Evolutionary conservation across 2,113 vertebrate genomes (phyloP), one percentile per base, ranked within the genome.

Genomic region (Rhinolophus ferrumequinum): DNA sequence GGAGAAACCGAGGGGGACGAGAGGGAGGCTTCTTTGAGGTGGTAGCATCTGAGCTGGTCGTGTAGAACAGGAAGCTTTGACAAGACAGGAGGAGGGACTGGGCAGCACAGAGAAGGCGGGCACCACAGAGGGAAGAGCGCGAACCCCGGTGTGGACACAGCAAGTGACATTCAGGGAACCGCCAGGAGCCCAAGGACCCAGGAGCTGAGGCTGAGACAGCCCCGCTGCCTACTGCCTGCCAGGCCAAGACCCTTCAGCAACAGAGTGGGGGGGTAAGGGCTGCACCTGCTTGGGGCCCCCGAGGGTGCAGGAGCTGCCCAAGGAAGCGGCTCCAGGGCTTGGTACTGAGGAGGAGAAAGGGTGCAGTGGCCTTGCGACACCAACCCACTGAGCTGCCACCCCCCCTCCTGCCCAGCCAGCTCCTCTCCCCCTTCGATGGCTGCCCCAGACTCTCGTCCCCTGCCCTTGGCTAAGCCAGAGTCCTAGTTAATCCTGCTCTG

Each of bases 381-480:
- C 28, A 21, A 41, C 9, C 18, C 16, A 26, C 66, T 5, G 24
- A 22, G 56, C 11, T 1, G 19, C 13, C 15, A 3, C 30, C 47
- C 56, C 44, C 24, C 79, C 16, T 38, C 14, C 8, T 9, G 19
- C 14, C 9, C 0, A 0, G 3, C 30, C 24, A 1, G 0, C 9
- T 28, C 26, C 56, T 41, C 60, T 72, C 47, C 66, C 3, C 0
- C 12, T 33, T n/a, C 15, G 33, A 0, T 0, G 18, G 73, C 19
- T 33, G 28, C 41, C 41, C 54, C 41, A 5, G 21, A 50, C 47
- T 8, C 10, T 73, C 1, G 3, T 64, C 18, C n/a, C 38, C 62
- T 13, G 21, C 47, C 33, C 52, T 2, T 33, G 41, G 75, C 60
- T 30, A 56, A 64, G n/a, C 52, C 50, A 38, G 30, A 47, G 28